These are phyloP conservation scores for Xenopus borealis DNA, from an alignment of 2,113 vertebrate genomes.

Conservation along the genomic window DNA sequence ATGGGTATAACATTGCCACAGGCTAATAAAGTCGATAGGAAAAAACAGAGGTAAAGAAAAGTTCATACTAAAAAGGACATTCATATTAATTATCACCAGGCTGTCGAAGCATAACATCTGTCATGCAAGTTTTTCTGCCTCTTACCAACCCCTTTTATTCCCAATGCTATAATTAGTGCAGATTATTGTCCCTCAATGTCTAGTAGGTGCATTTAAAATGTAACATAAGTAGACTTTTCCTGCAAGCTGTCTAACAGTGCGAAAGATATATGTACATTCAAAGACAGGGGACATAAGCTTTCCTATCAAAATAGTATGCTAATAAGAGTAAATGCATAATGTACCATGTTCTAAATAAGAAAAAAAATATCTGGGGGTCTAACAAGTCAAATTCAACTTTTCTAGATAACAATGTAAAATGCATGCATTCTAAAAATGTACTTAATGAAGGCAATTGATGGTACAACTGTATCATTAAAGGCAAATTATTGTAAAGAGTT, in stretches of 20 bases:
- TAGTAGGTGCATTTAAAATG: slow-evolving; percentile 46
- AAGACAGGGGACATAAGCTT: slow-evolving; percentile 28
- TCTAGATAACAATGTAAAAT: slow-evolving; percentile 32
- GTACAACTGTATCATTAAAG: slow-evolving; percentile 31
- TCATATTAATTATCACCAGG: slow-evolving; percentile 29
- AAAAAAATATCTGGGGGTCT: slow-evolving; percentile 33
- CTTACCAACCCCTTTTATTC: slow-evolving; percentile 28
- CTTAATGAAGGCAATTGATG: slow-evolving; percentile 25
- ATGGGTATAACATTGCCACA: slow-evolving; percentile 45
- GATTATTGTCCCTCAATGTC: slow-evolving; percentile 21
- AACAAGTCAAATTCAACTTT: slow-evolving; percentile 39
- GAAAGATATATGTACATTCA: slow-evolving; percentile 28
- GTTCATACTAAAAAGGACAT: slow-evolving; percentile 37
- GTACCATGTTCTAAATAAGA: slow-evolving; percentile 8
- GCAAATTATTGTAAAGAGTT: slow-evolving; percentile 15
- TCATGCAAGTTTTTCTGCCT: slow-evolving; percentile 29
- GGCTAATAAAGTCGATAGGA: slow-evolving; percentile 2
- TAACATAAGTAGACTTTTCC: slow-evolving; percentile 46
- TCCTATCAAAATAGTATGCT: slow-evolving; percentile 12
- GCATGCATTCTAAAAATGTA: slow-evolving; percentile 25
- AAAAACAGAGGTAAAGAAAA: slow-evolving; percentile 36
- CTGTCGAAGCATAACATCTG: slow-evolving; percentile 32
- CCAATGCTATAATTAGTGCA: slow-evolving; percentile 23
- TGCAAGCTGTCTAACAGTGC: slow-evolving; percentile 43
- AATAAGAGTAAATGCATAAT: slow-evolving; percentile 41